These are phyloP conservation scores for Monopis laevigella DNA, from an alignment of 2,888 invertebrate genomes.

Conservation along the genomic window DNA sequence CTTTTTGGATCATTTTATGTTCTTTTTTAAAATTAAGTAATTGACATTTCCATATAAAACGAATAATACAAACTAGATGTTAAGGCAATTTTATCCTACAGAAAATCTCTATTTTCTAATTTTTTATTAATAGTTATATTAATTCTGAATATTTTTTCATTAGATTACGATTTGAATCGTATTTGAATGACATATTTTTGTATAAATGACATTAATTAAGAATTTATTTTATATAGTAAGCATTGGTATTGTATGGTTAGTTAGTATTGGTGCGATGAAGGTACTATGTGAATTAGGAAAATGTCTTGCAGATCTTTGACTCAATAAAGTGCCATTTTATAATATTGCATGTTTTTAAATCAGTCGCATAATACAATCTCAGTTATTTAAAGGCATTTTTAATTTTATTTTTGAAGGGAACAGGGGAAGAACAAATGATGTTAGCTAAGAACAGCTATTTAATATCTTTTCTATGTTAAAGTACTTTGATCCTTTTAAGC, in stretches of 20 bases:
- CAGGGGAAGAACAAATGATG: no score
- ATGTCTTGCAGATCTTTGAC: background rate
- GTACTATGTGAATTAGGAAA: background rate
- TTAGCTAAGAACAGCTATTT: no score
- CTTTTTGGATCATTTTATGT: slow-evolving; percentile 13
- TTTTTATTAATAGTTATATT: background rate
- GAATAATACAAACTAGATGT: slow-evolving; percentile 19
- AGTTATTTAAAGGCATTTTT: slow-evolving; percentile 9
- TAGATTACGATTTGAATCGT: background rate
- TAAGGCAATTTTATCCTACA: slow-evolving; percentile 15
- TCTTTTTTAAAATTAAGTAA: slow-evolving; percentile 4
- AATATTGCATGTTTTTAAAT: background rate
- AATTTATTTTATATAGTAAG: slow-evolving; percentile 1
- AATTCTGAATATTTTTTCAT: background rate
- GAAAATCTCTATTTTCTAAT: no score
- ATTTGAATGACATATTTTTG: no score
- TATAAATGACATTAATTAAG: background rate
- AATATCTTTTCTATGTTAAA: no score
- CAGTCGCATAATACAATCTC: slow-evolving; percentile 6
- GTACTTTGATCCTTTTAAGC: no score
- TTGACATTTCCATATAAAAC: slow-evolving; percentile 6
- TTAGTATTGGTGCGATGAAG: slow-evolving; percentile 8
- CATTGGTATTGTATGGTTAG: background rate
- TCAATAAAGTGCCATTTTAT: slow-evolving; percentile 6
- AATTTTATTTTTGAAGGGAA: slow-evolving; percentile 5